Percentiles rank a stretch among this genome's conserved stretches.
Conservation (phyloP, 2,113 vertebrate genomes). For the Oryzias woworae region DNA sequence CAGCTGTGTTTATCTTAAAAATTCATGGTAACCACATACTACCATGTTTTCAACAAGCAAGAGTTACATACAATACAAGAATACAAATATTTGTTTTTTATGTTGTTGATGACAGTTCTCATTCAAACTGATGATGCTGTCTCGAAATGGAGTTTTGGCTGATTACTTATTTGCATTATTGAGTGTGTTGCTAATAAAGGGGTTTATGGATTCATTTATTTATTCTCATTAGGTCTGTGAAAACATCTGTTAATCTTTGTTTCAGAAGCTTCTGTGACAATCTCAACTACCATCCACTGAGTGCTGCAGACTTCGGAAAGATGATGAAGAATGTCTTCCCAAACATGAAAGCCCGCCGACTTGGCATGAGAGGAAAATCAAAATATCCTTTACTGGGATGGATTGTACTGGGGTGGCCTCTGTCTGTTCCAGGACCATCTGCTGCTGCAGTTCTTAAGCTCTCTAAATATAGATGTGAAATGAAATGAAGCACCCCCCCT, state of each 20-base stretch:
- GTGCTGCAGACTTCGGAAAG: constrained; percentile 98
- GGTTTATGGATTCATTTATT: too few relatives aligned
- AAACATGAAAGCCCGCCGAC: constrained; percentile 98
- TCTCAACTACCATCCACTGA: constrained; percentile 96
- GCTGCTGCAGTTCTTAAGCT: constrained; percentile 75
- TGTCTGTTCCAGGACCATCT: constrained; percentile 77
- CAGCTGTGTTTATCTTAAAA: too few relatives aligned
- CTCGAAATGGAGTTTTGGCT: too few relatives aligned
- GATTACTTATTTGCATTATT: too few relatives aligned
- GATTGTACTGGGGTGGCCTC: constrained; percentile 60
- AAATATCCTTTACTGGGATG: constrained; percentile 94
- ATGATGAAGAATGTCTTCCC: constrained; percentile 99
- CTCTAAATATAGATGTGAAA: constrained; percentile 82
- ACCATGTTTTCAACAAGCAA: too few relatives aligned
- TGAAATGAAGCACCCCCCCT: constrained; percentile 67
- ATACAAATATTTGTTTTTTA: too few relatives aligned
- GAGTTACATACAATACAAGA: too few relatives aligned
- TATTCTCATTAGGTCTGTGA: background rate
- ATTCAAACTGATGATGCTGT: too few relatives aligned
- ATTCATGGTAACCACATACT: too few relatives aligned
- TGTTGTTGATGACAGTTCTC: too few relatives aligned
- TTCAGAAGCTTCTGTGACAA: constrained; percentile 88
- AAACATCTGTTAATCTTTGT: constrained; percentile 2
- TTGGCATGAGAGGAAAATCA: constrained; percentile 99
- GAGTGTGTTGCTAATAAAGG: too few relatives aligned